A percentile compares a stretch with the other conserved stretches of the same genome.
Evolutionary conservation across 2,113 vertebrate species (phyloP).

Genomic region (Corynorhinus townsendii): DNA sequence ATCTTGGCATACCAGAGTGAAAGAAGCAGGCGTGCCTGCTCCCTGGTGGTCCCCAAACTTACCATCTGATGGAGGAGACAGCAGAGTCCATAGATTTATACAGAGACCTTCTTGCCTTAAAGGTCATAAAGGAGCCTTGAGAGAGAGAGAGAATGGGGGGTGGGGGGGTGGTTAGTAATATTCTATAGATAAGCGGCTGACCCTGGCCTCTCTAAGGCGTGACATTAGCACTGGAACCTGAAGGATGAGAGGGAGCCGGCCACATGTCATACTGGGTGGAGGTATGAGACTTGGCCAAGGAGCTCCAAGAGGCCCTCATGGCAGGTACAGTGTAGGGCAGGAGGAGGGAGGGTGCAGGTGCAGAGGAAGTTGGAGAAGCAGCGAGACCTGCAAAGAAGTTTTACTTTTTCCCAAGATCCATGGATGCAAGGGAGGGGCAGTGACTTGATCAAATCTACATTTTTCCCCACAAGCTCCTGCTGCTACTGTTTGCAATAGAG

Average conservation of each 20-base stretch:
- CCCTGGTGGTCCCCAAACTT: background rate
- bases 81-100: background rate
- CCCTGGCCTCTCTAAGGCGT: background rate
- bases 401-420: background rate
- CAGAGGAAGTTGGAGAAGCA: no score
- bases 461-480: background rate
- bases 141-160: background rate
- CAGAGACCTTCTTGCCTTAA: background rate
- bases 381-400: background rate
- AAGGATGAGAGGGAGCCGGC: background rate
- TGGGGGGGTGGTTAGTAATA: no score
- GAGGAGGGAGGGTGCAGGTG: rapidly evolving
- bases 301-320: background rate
- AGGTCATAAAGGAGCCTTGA: rapidly evolving
- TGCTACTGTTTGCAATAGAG: background rate
- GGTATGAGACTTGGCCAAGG: rapidly evolving
- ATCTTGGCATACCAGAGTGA: background rate
- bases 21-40: background rate
- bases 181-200: background rate
- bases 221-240: background rate
- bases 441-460: background rate
- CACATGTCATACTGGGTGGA: rapidly evolving
- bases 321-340: background rate
- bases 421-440: background rate
- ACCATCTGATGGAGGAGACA: background rate